A percentile compares a stretch with the other conserved stretches of the same genome.
Conservation (phyloP, 2,797 vertebrate genomes). For the Esox lucius region DNA sequence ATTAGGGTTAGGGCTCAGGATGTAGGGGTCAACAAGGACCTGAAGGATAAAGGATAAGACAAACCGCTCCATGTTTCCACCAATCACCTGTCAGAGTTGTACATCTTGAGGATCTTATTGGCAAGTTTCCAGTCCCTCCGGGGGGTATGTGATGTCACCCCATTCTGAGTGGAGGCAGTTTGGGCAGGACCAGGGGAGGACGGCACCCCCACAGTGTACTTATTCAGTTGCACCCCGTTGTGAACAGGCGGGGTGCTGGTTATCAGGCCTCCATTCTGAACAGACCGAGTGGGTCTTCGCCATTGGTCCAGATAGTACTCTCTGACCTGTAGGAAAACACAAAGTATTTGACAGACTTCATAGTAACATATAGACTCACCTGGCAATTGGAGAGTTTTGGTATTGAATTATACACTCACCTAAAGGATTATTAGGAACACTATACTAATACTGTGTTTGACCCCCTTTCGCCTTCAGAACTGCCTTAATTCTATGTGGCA, state of each 20-base stretch:
- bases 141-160: slow-evolving; percentile 35
- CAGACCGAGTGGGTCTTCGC: slow-evolving; percentile 15
- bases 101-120: slow-evolving; percentile 47
- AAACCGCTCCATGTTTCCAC: neutral
- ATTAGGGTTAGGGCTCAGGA: neutral
- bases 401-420: too few relatives aligned
- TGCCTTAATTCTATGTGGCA: too few relatives aligned
- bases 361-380: too few relatives aligned
- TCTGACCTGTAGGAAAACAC: slow-evolving; percentile 43
- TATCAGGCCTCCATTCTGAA: neutral
- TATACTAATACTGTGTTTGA: too few relatives aligned
- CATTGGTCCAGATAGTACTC: slow-evolving; percentile 54
- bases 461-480: too few relatives aligned
- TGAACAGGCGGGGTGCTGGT: too few relatives aligned
- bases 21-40: neutral
- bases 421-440: too few relatives aligned
- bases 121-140: slow-evolving; percentile 49
- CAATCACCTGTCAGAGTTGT: slow-evolving; percentile 60
- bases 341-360: neutral
- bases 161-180: slow-evolving; percentile 15
- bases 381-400: too few relatives aligned
- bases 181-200: neutral
- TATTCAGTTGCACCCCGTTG: neutral
- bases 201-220: neutral
- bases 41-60: neutral